A percentile compares a stretch with the other conserved stretches of the same genome.
These are phyloP conservation scores for Harpagoxenus sublaevis DNA, from an alignment of 2,888 invertebrate genomes.

Conservation along the genomic window DNA sequence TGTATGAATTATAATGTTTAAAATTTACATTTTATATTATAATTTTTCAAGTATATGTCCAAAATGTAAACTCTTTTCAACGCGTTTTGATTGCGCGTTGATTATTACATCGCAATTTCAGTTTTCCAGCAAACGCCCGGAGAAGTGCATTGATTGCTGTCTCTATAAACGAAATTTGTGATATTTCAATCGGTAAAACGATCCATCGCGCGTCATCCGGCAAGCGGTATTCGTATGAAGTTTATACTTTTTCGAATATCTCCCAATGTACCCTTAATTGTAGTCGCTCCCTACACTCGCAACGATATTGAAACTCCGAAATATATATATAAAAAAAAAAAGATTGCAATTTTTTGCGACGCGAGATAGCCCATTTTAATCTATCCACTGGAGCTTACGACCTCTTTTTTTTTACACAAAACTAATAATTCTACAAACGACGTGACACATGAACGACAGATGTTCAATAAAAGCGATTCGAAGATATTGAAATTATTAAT, in stretches of 20 bases:
- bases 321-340: constrained; percentile 31
- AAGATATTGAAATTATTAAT: constrained; percentile 23
- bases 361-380: constrained; percentile 38
- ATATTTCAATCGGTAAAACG: constrained; percentile 52
- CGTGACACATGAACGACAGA: constrained; percentile 3
- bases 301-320: constrained; percentile 29
- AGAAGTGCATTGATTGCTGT: constrained; percentile 54
- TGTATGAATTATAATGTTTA: neutral
- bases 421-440: neutral
- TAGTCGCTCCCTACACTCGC: constrained; percentile 15
- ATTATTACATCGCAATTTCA: constrained; percentile 40
- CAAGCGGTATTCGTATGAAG: constrained; percentile 28
- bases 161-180: constrained; percentile 53
- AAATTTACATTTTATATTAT: neutral
- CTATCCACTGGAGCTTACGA: neutral
- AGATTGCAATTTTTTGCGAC: constrained; percentile 42
- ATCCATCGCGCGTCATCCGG: constrained; percentile 44
- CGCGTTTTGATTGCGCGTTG: constrained; percentile 32
- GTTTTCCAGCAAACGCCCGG: constrained; percentile 26
- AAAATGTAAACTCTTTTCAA: constrained; percentile 18
- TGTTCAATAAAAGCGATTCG: neutral
- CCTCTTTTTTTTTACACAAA: neutral
- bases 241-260: constrained; percentile 45
- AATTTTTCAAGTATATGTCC: constrained; percentile 12
- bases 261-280: constrained; percentile 45